phyloP scores from a whole-genome alignment of 2,797 vertebrate genomes.

The Oryzias sinensis region DNA sequence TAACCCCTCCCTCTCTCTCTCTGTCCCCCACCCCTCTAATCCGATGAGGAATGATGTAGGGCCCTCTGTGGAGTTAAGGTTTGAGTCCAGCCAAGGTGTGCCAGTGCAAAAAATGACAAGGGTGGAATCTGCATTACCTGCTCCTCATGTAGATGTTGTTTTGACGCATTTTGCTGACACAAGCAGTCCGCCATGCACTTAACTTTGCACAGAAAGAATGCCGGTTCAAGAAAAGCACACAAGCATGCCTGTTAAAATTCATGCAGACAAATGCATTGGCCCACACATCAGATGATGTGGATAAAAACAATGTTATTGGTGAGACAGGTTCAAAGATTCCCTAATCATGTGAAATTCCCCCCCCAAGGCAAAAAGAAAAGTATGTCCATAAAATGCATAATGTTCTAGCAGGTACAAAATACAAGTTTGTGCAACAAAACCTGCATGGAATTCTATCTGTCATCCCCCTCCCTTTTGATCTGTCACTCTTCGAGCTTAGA shows the following conservation, averaged over 20 bases:
- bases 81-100: conserved; percentile 82
- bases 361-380: conserved; percentile 56
- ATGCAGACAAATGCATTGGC: conserved; percentile 2
- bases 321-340: conserved; percentile 39
- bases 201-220: background rate
- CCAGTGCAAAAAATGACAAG: conserved; percentile 81
- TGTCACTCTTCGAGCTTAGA: conserved; percentile 29
- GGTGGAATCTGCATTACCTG: conserved; percentile 80
- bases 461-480: conserved; percentile 47
- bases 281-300: background rate
- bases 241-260: conserved; percentile 17
- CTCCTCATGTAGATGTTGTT: conserved; percentile 58
- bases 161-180: conserved; percentile 46
- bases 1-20: conserved; percentile 29
- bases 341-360: conserved; percentile 35
- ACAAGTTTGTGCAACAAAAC: conserved; percentile 64
- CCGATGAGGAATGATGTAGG: conserved; percentile 68
- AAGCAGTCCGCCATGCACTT: background rate
- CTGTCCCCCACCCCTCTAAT: conserved; percentile 56
- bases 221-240: conserved; percentile 1
- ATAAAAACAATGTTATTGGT: conserved; percentile 11
- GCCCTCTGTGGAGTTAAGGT: conserved; percentile 76
- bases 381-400: conserved; percentile 58
- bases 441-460: conserved; percentile 50
- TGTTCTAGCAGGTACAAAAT: conserved; percentile 61